Evolutionary conservation across 2,113 vertebrate species (phyloP).

Genomic region (Excalfactoria chinensis): DNA sequence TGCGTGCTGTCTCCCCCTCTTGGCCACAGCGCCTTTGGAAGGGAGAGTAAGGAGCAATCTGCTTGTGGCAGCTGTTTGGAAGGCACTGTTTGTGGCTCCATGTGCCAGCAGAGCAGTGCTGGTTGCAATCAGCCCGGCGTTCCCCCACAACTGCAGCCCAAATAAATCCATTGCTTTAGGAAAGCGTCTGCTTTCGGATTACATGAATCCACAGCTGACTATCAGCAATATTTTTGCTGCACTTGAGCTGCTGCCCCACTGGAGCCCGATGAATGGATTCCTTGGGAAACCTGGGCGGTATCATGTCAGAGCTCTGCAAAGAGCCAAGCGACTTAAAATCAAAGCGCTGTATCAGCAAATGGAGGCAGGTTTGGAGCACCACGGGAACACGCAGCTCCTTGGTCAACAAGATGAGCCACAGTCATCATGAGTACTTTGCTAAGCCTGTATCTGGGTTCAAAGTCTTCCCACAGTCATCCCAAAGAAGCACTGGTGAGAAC

Average conservation of each 20-base stretch:
- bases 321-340: neutral
- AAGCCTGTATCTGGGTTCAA: constrained; percentile 14
- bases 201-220: neutral
- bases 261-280: neutral
- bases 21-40: neutral
- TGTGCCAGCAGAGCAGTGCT: neutral
- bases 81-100: accelerated
- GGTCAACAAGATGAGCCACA: constrained; percentile 19
- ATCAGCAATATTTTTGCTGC: neutral
- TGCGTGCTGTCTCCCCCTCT: constrained; percentile 22
- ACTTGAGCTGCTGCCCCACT: neutral
- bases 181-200: neutral
- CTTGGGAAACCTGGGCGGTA: neutral
- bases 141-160: neutral
- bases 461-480: constrained; percentile 43
- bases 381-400: constrained; percentile 9
- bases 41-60: neutral
- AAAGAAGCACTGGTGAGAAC: neutral
- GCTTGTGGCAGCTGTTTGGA: neutral
- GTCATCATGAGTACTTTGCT: constrained; percentile 42
- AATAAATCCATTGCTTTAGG: neutral
- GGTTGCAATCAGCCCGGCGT: neutral
- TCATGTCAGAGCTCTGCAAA: neutral
- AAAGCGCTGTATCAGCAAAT: constrained; percentile 51
- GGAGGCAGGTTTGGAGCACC: constrained; percentile 23